Percentiles rank a stretch among this genome's conserved stretches.
phyloP scores from a whole-genome alignment of 2,888 invertebrate species.

The Chirona hameri region DNA sequence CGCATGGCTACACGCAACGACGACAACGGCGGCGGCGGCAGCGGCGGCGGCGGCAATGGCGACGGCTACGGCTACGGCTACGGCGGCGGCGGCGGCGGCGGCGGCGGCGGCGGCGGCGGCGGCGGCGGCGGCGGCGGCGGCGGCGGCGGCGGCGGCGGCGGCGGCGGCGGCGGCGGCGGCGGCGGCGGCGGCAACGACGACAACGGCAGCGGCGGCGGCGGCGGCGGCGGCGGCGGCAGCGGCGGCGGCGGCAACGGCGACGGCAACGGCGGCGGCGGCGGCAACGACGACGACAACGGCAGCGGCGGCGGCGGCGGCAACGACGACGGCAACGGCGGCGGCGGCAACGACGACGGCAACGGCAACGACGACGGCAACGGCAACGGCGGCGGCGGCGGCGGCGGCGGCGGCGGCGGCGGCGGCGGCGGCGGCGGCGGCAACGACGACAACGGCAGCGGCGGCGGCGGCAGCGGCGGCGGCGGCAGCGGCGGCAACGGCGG shows the following conservation, averaged over 20 bases:
- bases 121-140: background rate
- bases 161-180: background rate
- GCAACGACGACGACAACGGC: no score
- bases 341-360: no score
- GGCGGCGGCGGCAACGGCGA: background rate
- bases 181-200: no score
- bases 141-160: background rate
- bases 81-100: background rate
- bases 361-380: background rate
- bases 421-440: background rate
- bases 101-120: background rate
- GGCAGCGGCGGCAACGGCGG: constrained; percentile 36
- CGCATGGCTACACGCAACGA: background rate
- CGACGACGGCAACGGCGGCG: no score
- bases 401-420: no score
- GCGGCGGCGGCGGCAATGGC: constrained; percentile 36
- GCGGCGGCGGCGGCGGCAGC: no score
- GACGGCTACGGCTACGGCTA: constrained; percentile 36
- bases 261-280: background rate
- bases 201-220: no score
- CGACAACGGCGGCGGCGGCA: constrained; percentile 34
- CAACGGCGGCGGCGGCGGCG: no score
- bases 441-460: constrained; percentile 34
- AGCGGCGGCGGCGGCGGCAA: background rate
- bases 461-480: constrained; percentile 36